Evolutionary conservation across 2,113 vertebrate genomes (phyloP).

Genomic region (Lates calcarifer): DNA sequence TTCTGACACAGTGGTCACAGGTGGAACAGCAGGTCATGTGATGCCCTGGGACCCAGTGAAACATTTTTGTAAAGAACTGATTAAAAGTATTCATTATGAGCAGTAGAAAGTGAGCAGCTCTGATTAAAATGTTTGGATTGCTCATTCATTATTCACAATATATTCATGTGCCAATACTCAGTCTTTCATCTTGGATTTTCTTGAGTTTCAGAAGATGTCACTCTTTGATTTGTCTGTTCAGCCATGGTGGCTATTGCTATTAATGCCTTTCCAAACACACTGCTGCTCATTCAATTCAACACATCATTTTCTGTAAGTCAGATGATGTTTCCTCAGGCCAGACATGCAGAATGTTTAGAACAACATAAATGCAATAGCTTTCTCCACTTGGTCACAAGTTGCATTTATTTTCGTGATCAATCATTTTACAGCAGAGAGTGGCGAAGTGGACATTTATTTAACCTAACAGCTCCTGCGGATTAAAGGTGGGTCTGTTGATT

Average conservation of each 20-base stretch:
- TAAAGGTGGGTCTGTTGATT: conserved; percentile 69
- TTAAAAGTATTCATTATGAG: too few species aligned
- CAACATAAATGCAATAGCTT: background rate
- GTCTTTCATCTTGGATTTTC: background rate
- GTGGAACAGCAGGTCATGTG: background rate
- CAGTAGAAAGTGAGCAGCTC: too few species aligned
- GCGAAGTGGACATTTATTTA: conserved; percentile 65
- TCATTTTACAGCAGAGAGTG: conserved; percentile 40
- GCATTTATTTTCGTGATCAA: background rate
- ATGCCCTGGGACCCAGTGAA: background rate
- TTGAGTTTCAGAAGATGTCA: conserved; percentile 2
- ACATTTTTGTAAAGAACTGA: too few species aligned
- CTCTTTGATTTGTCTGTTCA: background rate
- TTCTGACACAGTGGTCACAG: background rate
- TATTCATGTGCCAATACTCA: too few species aligned
- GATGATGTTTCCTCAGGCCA: background rate
- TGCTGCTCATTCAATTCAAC: background rate
- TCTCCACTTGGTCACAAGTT: conserved; percentile 19
- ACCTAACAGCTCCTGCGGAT: conserved; percentile 42
- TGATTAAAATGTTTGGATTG: background rate
- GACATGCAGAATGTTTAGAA: background rate
- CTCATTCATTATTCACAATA: background rate
- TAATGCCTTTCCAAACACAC: background rate
- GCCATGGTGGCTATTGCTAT: background rate
- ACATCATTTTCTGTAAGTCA: background rate